These are phyloP conservation scores for Sapajus apella DNA, from an alignment of 2,113 vertebrate genomes.

Conservation along the genomic window DNA sequence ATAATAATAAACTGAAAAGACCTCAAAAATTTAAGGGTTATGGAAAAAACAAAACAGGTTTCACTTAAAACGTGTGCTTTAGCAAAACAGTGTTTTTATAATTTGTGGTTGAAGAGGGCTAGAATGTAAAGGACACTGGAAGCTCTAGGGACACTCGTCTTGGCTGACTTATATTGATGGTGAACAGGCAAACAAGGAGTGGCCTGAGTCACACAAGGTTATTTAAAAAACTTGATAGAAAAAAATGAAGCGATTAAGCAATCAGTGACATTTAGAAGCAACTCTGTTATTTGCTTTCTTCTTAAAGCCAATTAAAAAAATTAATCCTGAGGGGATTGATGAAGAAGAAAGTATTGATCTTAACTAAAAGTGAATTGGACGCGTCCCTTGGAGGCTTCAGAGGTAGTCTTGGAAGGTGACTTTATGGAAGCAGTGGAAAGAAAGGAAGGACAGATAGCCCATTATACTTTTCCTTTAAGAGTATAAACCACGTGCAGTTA, in stretches of 20 bases:
- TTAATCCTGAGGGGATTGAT: fast-evolving
- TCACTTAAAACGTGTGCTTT: not conserved
- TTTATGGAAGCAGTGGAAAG: no score
- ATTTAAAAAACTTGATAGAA: not conserved
- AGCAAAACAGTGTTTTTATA: no score
- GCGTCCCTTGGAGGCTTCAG: not conserved
- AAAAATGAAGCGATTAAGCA: not conserved
- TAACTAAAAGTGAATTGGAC: fast-evolving
- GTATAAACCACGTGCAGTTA: not conserved
- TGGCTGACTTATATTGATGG: no score
- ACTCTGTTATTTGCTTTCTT: not conserved
- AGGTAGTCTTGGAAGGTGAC: not conserved
- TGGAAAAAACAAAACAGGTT: not conserved
- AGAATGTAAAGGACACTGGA: not conserved
- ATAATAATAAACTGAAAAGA: not conserved
- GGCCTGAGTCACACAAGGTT: not conserved
- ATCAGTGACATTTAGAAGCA: not conserved
- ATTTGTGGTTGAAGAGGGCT: not conserved
- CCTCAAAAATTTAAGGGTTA: not conserved
- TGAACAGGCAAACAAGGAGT: not conserved
- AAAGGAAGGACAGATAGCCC: not conserved
- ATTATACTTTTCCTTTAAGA: fast-evolving
- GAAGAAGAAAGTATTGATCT: not conserved
- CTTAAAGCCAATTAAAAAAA: not conserved
- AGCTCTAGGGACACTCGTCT: fast-evolving